Conservation (phyloP, 2,888 invertebrate species). For the Nasonia oneida region DNA sequence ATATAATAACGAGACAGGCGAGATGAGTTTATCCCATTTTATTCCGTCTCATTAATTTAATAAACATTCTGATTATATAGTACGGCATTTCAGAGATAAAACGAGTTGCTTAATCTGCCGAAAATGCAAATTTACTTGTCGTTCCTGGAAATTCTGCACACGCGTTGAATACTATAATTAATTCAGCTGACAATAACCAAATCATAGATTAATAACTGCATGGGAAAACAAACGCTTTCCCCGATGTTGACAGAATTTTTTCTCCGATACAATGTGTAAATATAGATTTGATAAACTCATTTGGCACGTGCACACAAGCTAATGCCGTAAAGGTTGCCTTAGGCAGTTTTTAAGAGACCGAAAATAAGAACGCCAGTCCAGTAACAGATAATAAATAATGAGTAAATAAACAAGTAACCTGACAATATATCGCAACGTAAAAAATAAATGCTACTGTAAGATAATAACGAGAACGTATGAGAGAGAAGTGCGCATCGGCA, state of each 20-base stretch:
- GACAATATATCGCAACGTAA: conserved; percentile 49
- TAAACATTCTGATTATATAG: neutral
- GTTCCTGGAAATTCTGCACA: neutral
- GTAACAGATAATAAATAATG: conserved; percentile 63
- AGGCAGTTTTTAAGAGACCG: conserved; percentile 68
- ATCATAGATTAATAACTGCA: neutral
- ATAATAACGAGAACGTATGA: conserved; percentile 15
- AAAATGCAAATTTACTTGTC: neutral
- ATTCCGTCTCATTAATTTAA: neutral
- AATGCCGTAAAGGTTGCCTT: conserved; percentile 66
- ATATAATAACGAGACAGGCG: conserved; percentile 57
- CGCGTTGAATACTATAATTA: neutral
- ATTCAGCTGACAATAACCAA: neutral
- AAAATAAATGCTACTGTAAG: conserved; percentile 44
- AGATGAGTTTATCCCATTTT: conserved; percentile 54
- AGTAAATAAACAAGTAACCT: conserved; percentile 30
- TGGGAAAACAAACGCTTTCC: neutral
- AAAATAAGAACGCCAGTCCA: conserved; percentile 68
- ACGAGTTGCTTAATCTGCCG: neutral
- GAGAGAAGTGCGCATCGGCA: conserved; percentile 14
- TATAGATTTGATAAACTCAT: conserved; percentile 54
- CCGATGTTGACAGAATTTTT: neutral
- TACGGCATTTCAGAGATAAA: neutral
- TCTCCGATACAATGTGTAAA: conserved; percentile 13
- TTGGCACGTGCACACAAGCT: conserved; percentile 59